phyloP scores from a whole-genome alignment of 1,140 invertebrate genomes.

The Drosophila melanica region DNA sequence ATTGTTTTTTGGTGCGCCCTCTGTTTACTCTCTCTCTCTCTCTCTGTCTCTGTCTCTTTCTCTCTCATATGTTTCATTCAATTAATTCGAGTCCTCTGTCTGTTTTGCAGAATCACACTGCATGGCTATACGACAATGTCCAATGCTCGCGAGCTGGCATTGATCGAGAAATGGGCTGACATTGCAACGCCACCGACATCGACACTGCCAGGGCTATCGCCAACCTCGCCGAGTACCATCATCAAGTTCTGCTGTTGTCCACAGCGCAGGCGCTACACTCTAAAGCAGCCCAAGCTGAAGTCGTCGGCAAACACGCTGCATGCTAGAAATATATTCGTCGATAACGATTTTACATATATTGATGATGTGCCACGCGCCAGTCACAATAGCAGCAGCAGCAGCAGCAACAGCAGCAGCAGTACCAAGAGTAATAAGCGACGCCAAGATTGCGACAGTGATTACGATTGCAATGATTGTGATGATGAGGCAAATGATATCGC shows the following conservation, averaged over 20 bases:
- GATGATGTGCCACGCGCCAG: conserved; percentile 71
- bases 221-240: conserved; percentile 76
- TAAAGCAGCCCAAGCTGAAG: conserved; percentile 70
- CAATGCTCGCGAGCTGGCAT: conserved; percentile 82
- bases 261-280: conserved; percentile 74
- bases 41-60: conserved; percentile 1
- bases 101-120: conserved; percentile 67
- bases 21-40: background rate
- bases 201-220: conserved; percentile 69
- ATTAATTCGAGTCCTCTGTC: conserved; percentile 21
- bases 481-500: conserved; percentile 65
- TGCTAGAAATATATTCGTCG: conserved; percentile 78
- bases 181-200: conserved; percentile 79
- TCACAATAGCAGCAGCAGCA: conserved; percentile 26
- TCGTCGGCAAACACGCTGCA: conserved; percentile 68
- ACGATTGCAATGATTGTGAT: conserved; percentile 61
- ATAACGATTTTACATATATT: conserved; percentile 81
- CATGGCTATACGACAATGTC: conserved; percentile 83
- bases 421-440: conserved; percentile 35
- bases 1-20: conserved; percentile 63
- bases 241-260: conserved; percentile 81
- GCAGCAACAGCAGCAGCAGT: conserved; percentile 14
- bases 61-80: conserved; percentile 9
- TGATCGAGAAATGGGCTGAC: conserved; percentile 83
- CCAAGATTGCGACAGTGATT: conserved; percentile 68